Conservation (phyloP, 1,140 invertebrate genomes). For the Drosophila bipectinata region DNA sequence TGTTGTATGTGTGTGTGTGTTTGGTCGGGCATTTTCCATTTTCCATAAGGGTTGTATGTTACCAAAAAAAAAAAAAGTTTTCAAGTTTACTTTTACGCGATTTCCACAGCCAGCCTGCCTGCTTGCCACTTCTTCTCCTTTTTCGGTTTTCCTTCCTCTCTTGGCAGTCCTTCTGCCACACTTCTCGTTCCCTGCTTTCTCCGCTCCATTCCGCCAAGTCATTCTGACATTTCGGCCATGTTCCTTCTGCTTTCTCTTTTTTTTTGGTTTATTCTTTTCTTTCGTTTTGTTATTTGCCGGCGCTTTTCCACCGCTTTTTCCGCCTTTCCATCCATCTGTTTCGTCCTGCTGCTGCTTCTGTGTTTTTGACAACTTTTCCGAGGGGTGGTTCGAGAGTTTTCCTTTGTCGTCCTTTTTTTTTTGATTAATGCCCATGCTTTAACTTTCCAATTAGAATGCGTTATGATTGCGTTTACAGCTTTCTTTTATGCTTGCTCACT, state of each 20-base stretch:
- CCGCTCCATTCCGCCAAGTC: slow-evolving; percentile 12
- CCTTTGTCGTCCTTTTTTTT: slow-evolving; percentile 14
- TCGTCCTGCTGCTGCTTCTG: neutral
- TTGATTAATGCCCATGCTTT: slow-evolving; percentile 44
- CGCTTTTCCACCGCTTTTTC: slow-evolving; percentile 55
- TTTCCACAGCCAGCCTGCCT: slow-evolving; percentile 42
- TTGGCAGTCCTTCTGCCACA: slow-evolving; percentile 15
- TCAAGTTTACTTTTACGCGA: slow-evolving; percentile 74
- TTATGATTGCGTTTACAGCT: slow-evolving; percentile 30
- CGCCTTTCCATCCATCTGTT: slow-evolving; percentile 4
- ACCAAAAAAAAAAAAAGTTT: slow-evolving; percentile 49
- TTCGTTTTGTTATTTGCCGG: slow-evolving; percentile 58
- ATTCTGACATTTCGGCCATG: slow-evolving; percentile 62
- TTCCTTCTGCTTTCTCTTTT: slow-evolving; percentile 29
- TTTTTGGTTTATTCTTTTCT: slow-evolving; percentile 6
- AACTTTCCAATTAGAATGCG: slow-evolving; percentile 41
- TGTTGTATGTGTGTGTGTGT: slow-evolving; percentile 23
- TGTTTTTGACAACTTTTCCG: slow-evolving; percentile 57
- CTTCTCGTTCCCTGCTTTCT: slow-evolving; percentile 6
- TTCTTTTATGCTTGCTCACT: slow-evolving; percentile 7
- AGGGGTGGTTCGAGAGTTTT: slow-evolving; percentile 65
- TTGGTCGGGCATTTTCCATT: slow-evolving; percentile 38
- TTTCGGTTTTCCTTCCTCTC: neutral
- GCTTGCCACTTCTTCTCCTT: slow-evolving; percentile 30
- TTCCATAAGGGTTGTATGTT: slow-evolving; percentile 44